A percentile compares a stretch with the other conserved stretches of the same genome.
These are phyloP conservation scores for Drosophila nr. fundita DNA, from an alignment of 2,888 invertebrate genomes.

Conservation along the genomic window DNA sequence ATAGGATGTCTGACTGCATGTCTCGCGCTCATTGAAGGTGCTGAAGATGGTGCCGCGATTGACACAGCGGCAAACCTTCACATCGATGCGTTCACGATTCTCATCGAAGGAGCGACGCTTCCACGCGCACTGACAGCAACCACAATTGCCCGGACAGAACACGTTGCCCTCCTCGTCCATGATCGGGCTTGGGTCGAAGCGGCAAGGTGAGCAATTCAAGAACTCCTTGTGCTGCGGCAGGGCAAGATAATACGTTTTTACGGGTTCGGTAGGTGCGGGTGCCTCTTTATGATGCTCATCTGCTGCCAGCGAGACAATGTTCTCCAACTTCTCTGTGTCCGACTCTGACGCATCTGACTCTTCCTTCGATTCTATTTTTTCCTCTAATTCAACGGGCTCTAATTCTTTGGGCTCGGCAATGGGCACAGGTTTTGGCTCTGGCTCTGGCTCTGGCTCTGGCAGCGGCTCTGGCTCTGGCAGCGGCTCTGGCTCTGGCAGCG, in stretches of 20 bases:
- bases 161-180: conserved; percentile 71
- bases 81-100: conserved; percentile 61
- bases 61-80: conserved; percentile 79
- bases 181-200: conserved; percentile 76
- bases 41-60: conserved; percentile 69
- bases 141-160: conserved; percentile 81
- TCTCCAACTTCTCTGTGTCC: not conserved
- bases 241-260: conserved; percentile 59
- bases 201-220: conserved; percentile 73
- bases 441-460: not conserved
- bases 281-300: not conserved
- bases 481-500: not conserved
- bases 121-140: conserved; percentile 82
- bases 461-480: not conserved
- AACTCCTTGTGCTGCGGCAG: conserved; percentile 80
- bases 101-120: conserved; percentile 48
- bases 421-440: not conserved
- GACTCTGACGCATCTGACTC: not conserved
- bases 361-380: not conserved
- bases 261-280: not conserved
- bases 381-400: not conserved
- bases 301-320: not conserved
- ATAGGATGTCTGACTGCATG: conserved; percentile 63
- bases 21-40: conserved; percentile 43
- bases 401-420: not conserved